Evolutionary conservation across 2,797 vertebrate genomes (phyloP).

Genomic region (Cynodonichthys magdalenae): DNA sequence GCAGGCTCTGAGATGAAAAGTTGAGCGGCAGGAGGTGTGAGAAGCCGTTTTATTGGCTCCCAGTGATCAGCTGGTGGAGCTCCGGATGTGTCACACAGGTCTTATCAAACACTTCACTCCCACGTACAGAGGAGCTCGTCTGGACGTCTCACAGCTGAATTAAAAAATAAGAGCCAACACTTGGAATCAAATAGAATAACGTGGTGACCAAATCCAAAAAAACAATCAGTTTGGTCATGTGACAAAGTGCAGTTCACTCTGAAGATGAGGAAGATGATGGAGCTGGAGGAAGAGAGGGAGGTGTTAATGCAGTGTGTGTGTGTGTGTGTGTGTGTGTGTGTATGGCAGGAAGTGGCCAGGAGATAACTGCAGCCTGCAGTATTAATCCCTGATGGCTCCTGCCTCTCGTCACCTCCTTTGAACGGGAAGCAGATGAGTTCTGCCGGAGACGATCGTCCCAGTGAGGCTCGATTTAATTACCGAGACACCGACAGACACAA

Average conservation of each 20-base stretch:
- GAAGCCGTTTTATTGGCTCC: background rate
- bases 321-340: background rate
- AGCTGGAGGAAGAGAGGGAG: constrained; percentile 19
- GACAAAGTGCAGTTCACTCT: background rate
- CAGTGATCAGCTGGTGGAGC: background rate
- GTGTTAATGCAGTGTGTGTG: constrained; percentile 18
- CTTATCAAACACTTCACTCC: too few relatives aligned
- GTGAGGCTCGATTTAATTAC: constrained; percentile 49
- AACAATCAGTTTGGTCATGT: too few relatives aligned
- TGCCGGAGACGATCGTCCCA: constrained; percentile 23
- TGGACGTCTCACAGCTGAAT: too few relatives aligned
- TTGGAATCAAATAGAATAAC: too few relatives aligned
- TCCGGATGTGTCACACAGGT: too few relatives aligned
- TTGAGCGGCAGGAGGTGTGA: background rate
- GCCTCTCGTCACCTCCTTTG: constrained; percentile 48
- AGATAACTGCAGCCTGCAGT: constrained; percentile 49
- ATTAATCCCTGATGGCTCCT: constrained; percentile 50
- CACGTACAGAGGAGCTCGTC: too few relatives aligned
- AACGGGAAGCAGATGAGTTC: constrained; percentile 51
- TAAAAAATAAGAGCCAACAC: too few relatives aligned
- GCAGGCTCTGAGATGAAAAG: background rate
- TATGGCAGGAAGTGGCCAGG: constrained; percentile 10
- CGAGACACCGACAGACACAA: constrained; percentile 19
- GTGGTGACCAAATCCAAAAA: too few relatives aligned
- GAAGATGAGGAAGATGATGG: constrained; percentile 34